Base-by-base conservation (phyloP, 2,113 vertebrate genomes). In the Melanerpes aurifrons region DNA sequence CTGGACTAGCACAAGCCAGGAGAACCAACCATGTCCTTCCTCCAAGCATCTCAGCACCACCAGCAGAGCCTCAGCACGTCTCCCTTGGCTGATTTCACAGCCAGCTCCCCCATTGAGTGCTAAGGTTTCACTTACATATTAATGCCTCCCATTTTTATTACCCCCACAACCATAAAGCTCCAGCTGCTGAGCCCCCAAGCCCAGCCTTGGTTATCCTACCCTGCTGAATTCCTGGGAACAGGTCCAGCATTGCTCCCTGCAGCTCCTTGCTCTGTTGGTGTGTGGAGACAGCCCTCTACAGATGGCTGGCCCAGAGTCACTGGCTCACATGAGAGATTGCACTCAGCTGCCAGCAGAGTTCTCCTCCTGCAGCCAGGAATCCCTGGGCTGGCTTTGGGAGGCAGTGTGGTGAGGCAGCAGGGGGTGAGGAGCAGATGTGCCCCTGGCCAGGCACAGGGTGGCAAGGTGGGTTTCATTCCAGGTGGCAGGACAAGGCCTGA, bases 201-300 rank as follows among this genome's bases (percentile, higher is more conserved):
- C 69, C 72, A n/a, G 79, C 79, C 82, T 10, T 1, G 29, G 7
- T 91, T 83, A 81, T 86, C 90, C 78, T 28, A 48, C 82, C 86
- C 92, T 3, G 54, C 62, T 40, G 88, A 66, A 94, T 92, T 94
- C 83, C 83, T n/a, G 90, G 95, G 93, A 75, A 4, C 1, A 35
- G 18, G 24, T 61, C 93, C 96, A 75, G 86, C 2, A 0, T 16
- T 74, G 21, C 53, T 69, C 4, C 43, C 31, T 8, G 4, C 6
- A 57, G 53, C 50, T 9, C n/a, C 35, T 32, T 18, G 1, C 74
- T 63, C 48, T 0, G 9, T 2, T 7, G 2, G 73, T 1, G 54
- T 19, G 90, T 1, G 70, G 50, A 95, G 95, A 89, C 86, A 96
- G 95, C 96, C 96, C 96, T 86, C 95, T 96, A 35, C 90, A 93